phyloP scores from a whole-genome alignment of 2,113 vertebrate species.

The Leptosomus discolor region DNA sequence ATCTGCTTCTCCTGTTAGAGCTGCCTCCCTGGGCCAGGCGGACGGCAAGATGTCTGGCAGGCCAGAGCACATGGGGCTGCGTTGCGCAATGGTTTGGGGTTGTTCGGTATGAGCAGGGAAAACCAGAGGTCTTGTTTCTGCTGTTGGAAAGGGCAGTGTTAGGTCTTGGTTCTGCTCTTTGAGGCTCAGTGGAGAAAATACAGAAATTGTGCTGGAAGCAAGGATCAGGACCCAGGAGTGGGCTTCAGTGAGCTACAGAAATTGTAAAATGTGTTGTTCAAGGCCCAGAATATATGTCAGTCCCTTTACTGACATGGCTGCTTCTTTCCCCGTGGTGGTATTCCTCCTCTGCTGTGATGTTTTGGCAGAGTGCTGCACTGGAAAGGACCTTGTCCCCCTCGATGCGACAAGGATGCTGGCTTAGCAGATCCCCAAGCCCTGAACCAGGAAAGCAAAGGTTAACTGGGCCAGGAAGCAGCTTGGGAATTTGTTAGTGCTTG shows the following conservation, averaged over 20 bases:
- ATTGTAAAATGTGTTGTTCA: neutral
- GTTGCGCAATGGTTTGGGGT: accelerated
- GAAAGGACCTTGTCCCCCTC: neutral
- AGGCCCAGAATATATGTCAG: neutral
- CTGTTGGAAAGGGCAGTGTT: neutral
- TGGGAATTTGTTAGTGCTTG: neutral
- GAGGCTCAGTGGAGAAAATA: neutral
- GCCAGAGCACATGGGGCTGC: accelerated
- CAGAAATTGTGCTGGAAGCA: neutral
- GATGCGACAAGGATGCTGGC: accelerated
- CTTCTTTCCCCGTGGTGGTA: neutral
- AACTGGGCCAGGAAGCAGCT: neutral
- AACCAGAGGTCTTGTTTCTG: neutral
- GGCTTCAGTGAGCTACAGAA: neutral
- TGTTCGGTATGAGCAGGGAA: neutral
- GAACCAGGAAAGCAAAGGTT: neutral
- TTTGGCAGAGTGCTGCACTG: neutral
- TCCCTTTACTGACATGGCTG: neutral
- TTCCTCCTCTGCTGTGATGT: neutral
- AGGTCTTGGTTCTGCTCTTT: neutral
- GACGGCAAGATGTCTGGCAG: too few species aligned
- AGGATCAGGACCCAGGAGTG: neutral
- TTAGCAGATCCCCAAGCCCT: neutral
- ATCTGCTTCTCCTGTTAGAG: neutral
- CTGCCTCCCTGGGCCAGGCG: accelerated